phyloP scores from a whole-genome alignment of 2,797 vertebrate genomes.

The Phyllotis vaccarum region DNA sequence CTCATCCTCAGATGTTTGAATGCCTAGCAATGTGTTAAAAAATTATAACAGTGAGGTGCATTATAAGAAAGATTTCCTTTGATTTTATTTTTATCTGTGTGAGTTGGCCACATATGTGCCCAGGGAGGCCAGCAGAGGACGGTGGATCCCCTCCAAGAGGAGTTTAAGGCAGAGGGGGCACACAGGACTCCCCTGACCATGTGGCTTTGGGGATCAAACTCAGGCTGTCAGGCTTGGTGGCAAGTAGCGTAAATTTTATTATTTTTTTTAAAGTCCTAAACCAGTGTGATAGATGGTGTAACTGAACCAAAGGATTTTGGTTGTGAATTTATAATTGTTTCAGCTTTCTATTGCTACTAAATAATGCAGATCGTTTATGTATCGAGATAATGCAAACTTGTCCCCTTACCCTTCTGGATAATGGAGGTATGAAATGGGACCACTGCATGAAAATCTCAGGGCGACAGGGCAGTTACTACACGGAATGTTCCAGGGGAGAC shows the following conservation, averaged over 20 bases:
- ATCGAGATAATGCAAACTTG: no score
- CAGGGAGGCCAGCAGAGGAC: not conserved
- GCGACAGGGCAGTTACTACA: not conserved
- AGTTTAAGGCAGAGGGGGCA: not conserved
- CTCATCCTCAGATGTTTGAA: not conserved
- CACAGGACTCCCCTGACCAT: not conserved
- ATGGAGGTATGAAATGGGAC: not conserved
- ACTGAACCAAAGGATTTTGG: not conserved
- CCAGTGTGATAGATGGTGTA: not conserved
- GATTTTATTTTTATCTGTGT: not conserved
- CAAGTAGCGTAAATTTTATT: not conserved
- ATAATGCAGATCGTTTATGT: not conserved
- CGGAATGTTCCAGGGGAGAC: not conserved
- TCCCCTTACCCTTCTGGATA: not conserved
- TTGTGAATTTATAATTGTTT: not conserved
- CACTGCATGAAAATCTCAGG: not conserved
- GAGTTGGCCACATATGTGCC: not conserved
- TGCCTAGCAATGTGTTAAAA: not conserved
- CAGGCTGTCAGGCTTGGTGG: not conserved
- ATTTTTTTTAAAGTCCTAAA: not conserved
- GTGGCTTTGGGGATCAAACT: not conserved
- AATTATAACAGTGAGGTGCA: no score
- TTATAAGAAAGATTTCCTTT: no score
- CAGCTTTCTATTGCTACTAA: not conserved
- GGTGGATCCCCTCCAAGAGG: not conserved